phyloP scores from a whole-genome alignment of 2,888 invertebrate species.

The Desoria tigrina region DNA sequence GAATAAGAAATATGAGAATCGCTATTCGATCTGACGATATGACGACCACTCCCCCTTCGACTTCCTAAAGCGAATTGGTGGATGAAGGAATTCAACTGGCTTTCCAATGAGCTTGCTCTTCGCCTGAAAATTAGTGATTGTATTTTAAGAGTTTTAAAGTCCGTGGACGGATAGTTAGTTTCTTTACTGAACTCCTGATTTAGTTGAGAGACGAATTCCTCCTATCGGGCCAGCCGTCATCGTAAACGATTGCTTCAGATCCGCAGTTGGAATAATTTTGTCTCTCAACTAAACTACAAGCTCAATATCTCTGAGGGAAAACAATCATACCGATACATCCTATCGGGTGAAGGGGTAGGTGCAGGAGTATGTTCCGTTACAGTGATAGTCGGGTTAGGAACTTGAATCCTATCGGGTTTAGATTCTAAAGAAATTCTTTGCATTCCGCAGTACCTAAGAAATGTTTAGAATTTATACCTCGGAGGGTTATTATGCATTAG shows the following conservation, averaged over 20 bases:
- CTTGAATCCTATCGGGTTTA: constrained; percentile 56
- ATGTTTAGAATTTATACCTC: constrained; percentile 59
- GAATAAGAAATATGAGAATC: constrained; percentile 89
- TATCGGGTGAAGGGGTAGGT: constrained; percentile 77
- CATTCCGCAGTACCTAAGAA: constrained; percentile 74
- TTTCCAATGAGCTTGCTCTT: constrained; percentile 70
- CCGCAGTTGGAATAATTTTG: background rate
- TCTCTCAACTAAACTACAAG: background rate
- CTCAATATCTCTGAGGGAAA: background rate
- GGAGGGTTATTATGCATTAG: no score
- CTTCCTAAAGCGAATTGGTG: constrained; percentile 58
- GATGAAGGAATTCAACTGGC: constrained; percentile 72
- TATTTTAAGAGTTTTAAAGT: constrained; percentile 21
- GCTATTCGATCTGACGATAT: constrained; percentile 82
- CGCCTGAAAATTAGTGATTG: constrained; percentile 30
- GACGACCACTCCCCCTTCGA: constrained; percentile 63
- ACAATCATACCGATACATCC: constrained; percentile 52
- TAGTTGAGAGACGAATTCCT: background rate
- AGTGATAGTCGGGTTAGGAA: constrained; percentile 91
- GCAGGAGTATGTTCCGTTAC: constrained; percentile 91
- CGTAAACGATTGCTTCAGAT: no score
- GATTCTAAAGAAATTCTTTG: constrained; percentile 61
- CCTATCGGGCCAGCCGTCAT: background rate
- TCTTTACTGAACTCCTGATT: no score
- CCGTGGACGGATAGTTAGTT: constrained; percentile 31